Conservation (phyloP, 1,140 invertebrate species). For the Paralvinella palmiformis region DNA sequence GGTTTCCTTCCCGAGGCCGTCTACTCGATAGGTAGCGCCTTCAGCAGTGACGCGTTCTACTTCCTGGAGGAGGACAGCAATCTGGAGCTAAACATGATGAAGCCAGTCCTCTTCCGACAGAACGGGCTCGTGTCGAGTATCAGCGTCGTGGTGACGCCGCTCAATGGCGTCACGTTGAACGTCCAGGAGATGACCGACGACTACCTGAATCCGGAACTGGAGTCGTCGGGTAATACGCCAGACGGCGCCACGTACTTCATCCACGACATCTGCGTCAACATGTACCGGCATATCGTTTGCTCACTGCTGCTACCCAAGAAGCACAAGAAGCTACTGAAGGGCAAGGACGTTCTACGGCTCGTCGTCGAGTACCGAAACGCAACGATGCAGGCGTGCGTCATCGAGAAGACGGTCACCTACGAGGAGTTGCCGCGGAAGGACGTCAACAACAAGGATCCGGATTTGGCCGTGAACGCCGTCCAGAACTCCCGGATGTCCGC, state of each 20-base stretch:
- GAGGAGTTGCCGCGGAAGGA: constrained; percentile 14
- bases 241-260: constrained; percentile 13
- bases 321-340: constrained; percentile 19
- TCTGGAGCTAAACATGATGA: constrained; percentile 12
- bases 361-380: constrained; percentile 5
- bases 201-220: neutral
- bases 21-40: constrained; percentile 11
- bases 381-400: neutral
- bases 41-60: constrained; percentile 17
- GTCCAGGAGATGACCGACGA: neutral
- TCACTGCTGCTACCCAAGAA: constrained; percentile 13
- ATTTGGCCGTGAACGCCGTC: neutral
- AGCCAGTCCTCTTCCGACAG: constrained; percentile 11
- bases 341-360: constrained; percentile 14
- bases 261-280: constrained; percentile 14
- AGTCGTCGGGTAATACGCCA: no score
- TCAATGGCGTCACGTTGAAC: constrained; percentile 20
- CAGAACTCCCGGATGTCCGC: neutral
- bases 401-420: constrained; percentile 12
- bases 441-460: neutral
- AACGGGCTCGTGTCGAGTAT: neutral
- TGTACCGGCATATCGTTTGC: constrained; percentile 11
- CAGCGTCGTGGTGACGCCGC: constrained; percentile 9
- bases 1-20: constrained; percentile 19
- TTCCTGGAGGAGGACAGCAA: constrained; percentile 12